Base-by-base conservation (phyloP, 2,797 vertebrate species). In the Moxostoma hubbsi region DNA sequence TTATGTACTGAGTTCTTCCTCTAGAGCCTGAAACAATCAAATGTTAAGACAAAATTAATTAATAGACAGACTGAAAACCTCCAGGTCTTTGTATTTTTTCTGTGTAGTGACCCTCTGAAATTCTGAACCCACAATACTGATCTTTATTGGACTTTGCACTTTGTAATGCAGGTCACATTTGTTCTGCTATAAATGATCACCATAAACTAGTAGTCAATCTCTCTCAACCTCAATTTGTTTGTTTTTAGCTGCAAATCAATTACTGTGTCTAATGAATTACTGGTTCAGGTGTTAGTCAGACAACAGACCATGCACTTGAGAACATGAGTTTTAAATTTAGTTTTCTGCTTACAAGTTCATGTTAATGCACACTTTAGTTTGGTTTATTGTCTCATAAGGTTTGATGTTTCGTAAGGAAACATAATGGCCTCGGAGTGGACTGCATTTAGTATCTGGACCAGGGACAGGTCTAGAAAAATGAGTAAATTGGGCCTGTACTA, bases 121-220 rank as follows among this genome's bases (percentile, higher is more conserved):
- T 64, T 78, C 58, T 64, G 70, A 55, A 11, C 58, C 18, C 58
- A 50, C 45, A 7, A 7, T 11, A 85, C 90, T 90, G 82, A 89
- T 89, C 88, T 91, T 89, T 89, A 12, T 9, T 24, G 15, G 36
- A 72, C 50, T 24, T 63, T 54, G 45, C 75, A 62, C 64, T 77
- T 50, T 72, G 75, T 16, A 80, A 61, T 85, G 72, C 45, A 81
- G 79, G 64, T 71, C 77, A 79, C 68, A 63, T 66, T 77, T 72
- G 24, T 64, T 50, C 79, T 78, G 70, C 16, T 51, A 53, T 11
- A 62, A 66, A 66, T 80, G 73, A 46, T 79, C 80, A 24, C 80
- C 68, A 53, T 59, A 72, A 2, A 24, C 24, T 24, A 64, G 36
- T 18, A 55, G 9, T 78, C 46, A 67, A 2, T 24, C 13, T 15